A percentile compares a stretch with the other conserved stretches of the same genome.
Evolutionary conservation across 2,797 vertebrate genomes (phyloP).

Genomic region (Setipinna tenuifilis): DNA sequence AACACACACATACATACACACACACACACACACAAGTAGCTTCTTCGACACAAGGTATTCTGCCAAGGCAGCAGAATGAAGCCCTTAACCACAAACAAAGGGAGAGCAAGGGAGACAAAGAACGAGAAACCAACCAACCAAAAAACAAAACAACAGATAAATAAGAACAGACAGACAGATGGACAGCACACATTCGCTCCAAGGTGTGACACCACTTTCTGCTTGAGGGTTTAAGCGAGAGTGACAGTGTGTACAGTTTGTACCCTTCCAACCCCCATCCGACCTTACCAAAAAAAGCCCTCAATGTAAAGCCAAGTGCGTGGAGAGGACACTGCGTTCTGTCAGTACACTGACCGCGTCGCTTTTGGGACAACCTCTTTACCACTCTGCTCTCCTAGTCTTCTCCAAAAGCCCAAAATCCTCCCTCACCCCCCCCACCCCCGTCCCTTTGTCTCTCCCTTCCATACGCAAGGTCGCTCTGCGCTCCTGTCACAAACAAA

Average conservation of each 20-base stretch:
- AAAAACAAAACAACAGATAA: not conserved
- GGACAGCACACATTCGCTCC: not conserved
- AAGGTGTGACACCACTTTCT: not conserved
- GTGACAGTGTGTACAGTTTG: not conserved
- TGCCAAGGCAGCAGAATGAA: conserved; percentile 4
- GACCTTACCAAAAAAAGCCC: not conserved
- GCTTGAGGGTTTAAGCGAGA: not conserved
- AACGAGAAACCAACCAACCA: not conserved
- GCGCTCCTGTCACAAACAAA: not conserved
- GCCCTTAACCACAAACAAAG: conserved; percentile 3
- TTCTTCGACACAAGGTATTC: conserved; percentile 22
- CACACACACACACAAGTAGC: conserved; percentile 29
- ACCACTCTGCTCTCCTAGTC: not conserved
- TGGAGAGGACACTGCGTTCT: not conserved
- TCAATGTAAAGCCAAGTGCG: not conserved
- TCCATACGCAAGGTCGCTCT: not conserved
- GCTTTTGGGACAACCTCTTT: not conserved
- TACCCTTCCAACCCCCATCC: not conserved
- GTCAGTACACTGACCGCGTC: not conserved
- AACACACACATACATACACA: not conserved
- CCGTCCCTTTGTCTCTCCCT: not conserved
- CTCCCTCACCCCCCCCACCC: not conserved
- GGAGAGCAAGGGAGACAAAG: not conserved
- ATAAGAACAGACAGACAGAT: not conserved
- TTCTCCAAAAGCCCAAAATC: not conserved